Evolutionary conservation across 2,888 invertebrate species (phyloP).

Genomic region (Diarsia mendica): DNA sequence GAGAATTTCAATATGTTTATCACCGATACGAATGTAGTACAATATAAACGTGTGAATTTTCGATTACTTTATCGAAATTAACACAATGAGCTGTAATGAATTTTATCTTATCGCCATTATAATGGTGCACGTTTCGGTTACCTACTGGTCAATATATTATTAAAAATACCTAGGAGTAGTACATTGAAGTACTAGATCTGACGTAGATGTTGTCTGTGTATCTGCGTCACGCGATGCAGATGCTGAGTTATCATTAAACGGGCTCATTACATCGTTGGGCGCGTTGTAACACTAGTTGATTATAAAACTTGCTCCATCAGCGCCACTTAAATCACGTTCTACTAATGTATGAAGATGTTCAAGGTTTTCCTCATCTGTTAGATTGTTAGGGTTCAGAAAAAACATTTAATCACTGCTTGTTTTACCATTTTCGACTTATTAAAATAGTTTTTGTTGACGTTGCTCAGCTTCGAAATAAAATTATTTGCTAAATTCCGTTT

Average conservation of each 20-base stretch:
- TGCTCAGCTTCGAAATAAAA: constrained; percentile 39
- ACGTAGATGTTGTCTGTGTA: constrained; percentile 37
- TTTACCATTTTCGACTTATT: constrained; percentile 55
- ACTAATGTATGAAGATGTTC: constrained; percentile 62
- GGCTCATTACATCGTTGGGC: constrained; percentile 43
- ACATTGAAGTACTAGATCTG: constrained; percentile 20
- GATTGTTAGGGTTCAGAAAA: constrained; percentile 59
- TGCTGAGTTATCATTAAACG: constrained; percentile 58
- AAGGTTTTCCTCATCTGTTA: constrained; percentile 69
- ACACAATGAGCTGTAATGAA: constrained; percentile 59
- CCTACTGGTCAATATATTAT: constrained; percentile 49
- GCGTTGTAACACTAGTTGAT: constrained; percentile 56
- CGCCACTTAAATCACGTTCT: constrained; percentile 65
- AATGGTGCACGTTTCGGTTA: constrained; percentile 45
- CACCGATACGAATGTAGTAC: constrained; percentile 56
- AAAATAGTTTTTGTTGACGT: constrained; percentile 55
- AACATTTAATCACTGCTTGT: constrained; percentile 61
- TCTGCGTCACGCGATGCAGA: constrained; percentile 51
- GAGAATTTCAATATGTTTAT: constrained; percentile 59
- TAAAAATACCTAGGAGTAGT: constrained; percentile 27
- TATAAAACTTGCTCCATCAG: constrained; percentile 66
- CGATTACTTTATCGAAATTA: constrained; percentile 63
- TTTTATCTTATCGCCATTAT: constrained; percentile 63
- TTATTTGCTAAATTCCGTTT: constrained; percentile 39
- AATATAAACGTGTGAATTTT: constrained; percentile 59